Conservation (phyloP, 2,113 vertebrate species). For the Macroglossus sobrinus region DNA sequence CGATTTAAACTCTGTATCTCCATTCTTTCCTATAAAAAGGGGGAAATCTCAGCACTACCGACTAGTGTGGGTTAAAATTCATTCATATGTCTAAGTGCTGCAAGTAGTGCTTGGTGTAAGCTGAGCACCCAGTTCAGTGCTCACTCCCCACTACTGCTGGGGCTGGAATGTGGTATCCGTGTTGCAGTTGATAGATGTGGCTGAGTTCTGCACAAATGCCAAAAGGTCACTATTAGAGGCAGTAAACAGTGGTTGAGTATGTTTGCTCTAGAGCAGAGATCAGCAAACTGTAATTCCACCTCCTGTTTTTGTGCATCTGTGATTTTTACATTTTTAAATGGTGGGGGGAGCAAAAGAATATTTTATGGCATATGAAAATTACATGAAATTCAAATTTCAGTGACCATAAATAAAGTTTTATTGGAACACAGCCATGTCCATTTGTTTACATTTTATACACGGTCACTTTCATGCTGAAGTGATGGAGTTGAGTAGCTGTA, state of each 20-base stretch:
- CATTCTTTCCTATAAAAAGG: not conserved
- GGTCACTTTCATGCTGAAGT: not conserved
- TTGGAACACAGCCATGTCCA: not conserved
- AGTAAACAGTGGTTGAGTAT: not conserved
- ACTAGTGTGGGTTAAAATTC: not conserved
- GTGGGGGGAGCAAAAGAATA: not conserved
- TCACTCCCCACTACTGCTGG: not conserved
- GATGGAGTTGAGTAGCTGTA: not conserved
- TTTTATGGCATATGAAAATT: not conserved
- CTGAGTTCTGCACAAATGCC: not conserved
- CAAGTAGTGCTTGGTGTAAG: not conserved
- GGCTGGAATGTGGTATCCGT: not conserved
- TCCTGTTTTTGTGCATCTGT: not conserved
- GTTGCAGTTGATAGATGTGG: not conserved
- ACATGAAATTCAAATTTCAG: not conserved
- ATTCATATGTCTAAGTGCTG: not conserved
- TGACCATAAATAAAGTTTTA: constrained; percentile 27
- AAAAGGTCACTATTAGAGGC: not conserved
- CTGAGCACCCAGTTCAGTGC: not conserved
- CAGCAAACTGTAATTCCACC: not conserved
- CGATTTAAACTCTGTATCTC: not conserved
- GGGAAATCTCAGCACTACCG: not conserved
- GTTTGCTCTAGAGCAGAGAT: not conserved
- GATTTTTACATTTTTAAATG: constrained; percentile 42
- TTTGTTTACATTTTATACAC: not conserved